These are phyloP conservation scores for Varroa destructor DNA, from an alignment of 1,140 invertebrate genomes.

Conservation along the genomic window DNA sequence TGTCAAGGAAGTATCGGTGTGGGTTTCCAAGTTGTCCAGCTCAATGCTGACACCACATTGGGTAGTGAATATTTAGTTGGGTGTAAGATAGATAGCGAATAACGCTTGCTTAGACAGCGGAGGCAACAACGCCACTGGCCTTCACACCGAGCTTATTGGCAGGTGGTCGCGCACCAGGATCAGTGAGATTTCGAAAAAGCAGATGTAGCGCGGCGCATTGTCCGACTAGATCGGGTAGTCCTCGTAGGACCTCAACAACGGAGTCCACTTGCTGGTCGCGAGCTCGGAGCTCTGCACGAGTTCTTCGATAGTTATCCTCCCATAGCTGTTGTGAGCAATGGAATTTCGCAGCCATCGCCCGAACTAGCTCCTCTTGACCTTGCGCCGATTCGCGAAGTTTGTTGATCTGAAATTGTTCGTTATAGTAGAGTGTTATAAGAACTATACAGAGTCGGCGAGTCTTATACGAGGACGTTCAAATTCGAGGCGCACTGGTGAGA, in stretches of 20 bases:
- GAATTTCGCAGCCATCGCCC: not conserved
- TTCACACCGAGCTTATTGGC: constrained; percentile 17
- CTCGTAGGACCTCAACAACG: constrained; percentile 9
- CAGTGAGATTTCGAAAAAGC: constrained; percentile 3
- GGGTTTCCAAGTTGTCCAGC: too few species aligned
- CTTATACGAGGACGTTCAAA: too few species aligned
- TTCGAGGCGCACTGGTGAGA: too few species aligned
- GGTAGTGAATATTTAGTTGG: too few species aligned
- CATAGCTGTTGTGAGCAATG: constrained; percentile 7
- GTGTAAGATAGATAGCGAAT: too few species aligned
- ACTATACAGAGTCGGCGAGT: too few species aligned
- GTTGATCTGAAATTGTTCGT: not conserved
- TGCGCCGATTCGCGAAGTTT: constrained; percentile 3
- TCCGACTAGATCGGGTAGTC: constrained; percentile 2
- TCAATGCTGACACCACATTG: too few species aligned
- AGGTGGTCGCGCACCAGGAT: not conserved
- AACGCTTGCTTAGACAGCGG: not conserved
- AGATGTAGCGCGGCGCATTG: constrained; percentile 5
- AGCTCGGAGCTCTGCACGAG: not conserved
- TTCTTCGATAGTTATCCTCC: constrained; percentile 15
- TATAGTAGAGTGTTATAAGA: too few species aligned
- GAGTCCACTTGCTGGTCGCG: constrained; percentile 23
- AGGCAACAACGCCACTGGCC: constrained; percentile 4
- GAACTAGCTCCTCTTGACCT: constrained; percentile 1
- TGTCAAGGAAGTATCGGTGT: too few species aligned